phyloP scores from a whole-genome alignment of 2,797 vertebrate genomes.

The Leptodactylus fallax region DNA sequence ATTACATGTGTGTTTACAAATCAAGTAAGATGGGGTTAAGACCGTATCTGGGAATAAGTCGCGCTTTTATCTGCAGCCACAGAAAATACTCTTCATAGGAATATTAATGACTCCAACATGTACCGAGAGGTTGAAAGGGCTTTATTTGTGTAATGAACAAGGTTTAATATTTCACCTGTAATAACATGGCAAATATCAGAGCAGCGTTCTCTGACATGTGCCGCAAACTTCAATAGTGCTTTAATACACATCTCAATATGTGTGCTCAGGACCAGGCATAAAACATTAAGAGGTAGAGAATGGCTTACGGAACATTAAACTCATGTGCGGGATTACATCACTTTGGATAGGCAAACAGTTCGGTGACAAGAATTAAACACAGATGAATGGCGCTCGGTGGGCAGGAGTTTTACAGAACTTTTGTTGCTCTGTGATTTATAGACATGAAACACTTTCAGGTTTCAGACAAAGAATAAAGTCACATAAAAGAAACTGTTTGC shows the following conservation, averaged over 20 bases:
- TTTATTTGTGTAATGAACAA: conserved; percentile 19
- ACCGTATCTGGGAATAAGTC: not conserved
- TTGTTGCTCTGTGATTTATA: conserved; percentile 26
- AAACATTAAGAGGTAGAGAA: conserved; percentile 7
- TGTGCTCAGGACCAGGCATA: not conserved
- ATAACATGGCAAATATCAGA: conserved; percentile 27
- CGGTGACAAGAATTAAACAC: conserved; percentile 5
- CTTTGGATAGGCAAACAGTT: conserved; percentile 29
- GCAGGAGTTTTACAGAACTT: conserved; percentile 8
- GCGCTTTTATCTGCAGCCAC: conserved; percentile 57
- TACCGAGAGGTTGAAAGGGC: not conserved
- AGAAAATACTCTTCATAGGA: conserved; percentile 50
- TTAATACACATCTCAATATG: not conserved
- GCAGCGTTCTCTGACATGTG: not conserved
- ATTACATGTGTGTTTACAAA: conserved; percentile 65
- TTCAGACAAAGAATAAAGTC: not conserved
- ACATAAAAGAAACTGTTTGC: not conserved
- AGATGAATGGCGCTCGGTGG: conserved; percentile 8
- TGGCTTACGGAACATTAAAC: conserved; percentile 33
- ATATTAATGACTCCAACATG: conserved; percentile 49
- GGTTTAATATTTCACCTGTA: conserved; percentile 46
- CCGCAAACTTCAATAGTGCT: not conserved
- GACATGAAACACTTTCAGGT: not conserved
- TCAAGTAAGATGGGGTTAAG: conserved; percentile 27
- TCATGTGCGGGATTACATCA: conserved; percentile 30